Base-by-base conservation (phyloP, 23 tunicate species). In the Ascidia mentula region DNA sequence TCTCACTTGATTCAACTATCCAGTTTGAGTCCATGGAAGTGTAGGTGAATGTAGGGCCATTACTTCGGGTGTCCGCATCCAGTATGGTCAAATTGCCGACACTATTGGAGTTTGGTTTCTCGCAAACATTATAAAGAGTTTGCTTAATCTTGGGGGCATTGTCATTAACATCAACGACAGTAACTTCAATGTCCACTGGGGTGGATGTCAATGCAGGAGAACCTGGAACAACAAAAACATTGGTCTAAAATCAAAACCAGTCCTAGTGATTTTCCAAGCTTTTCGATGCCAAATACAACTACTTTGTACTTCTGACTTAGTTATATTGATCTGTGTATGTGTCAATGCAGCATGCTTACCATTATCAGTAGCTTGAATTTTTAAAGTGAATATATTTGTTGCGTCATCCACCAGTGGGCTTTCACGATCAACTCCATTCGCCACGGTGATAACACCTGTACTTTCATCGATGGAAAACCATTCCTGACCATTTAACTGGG, bases 11-110 rank as follows among this genome's bases (percentile, higher is more conserved):
- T 40, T 79, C 82, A 2, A 65, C 77, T 34, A 85, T 40, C 40
- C 40, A 59, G 33, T 77, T 76, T 20, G 76, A 40, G 28, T 76
- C 82, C n/a, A 74, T 0, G 13, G 79, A 31, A 6, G 36, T 76
- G 71, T 79, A 72, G n/a, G 72, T 42, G 34, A 84, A 89, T 18
- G 95, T 85, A 34, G 95, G 82, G 12, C 95, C 95, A 40, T 89
- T 89, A 2, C 30, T 65, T 22, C 82, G 28, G 20, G 85, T 42
- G 37, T 93, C 98, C 34, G 36, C 37, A 59, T 93, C 98, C 20
- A 30, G 60, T 6, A 46, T 88, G 15, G 60, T 45, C 28, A 93
- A 74, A 26, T 26, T 45, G n/a, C 82, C 84, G 24, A 84, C 81
- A 33, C 61, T 75, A 4, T 70, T 32, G 40, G 69, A 24, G 20